phyloP scores from a whole-genome alignment of 1,140 invertebrate species.

The Lanistes nyassanus region DNA sequence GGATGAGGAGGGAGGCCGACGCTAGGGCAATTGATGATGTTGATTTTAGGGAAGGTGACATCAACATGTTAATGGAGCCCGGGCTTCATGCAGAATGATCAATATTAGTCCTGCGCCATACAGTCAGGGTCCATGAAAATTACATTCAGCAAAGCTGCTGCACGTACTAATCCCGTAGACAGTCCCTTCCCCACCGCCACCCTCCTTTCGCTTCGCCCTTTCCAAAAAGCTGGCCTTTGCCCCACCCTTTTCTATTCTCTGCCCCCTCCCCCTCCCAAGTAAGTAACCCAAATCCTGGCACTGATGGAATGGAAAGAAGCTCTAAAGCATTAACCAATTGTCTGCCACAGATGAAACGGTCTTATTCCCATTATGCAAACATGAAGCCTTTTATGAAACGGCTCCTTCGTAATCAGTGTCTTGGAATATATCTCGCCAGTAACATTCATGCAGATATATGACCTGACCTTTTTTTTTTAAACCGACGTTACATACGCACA shows the following conservation, averaged over 20 bases:
- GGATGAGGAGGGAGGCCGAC: neutral
- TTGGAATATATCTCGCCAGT: no score
- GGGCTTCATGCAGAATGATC: no score
- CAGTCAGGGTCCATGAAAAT: conserved; percentile 8
- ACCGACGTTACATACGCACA: no score
- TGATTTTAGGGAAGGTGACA: conserved; percentile 12
- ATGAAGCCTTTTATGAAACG: no score
- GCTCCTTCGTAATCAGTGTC: no score
- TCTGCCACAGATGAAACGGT: no score
- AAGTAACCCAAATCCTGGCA: no score
- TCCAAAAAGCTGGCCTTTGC: neutral
- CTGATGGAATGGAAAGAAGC: no score
- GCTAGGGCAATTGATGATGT: conserved; percentile 9
- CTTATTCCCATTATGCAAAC: no score
- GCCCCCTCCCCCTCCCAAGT: neutral
- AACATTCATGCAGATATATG: no score
- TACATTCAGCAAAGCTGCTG: conserved; percentile 13
- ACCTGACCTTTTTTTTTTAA: no score
- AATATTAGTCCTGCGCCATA: neutral
- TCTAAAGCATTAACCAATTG: no score
- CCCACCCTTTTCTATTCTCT: conserved; percentile 13
- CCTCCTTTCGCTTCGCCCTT: neutral
- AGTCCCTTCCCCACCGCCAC: neutral
- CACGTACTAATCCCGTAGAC: conserved; percentile 9
- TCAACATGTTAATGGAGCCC: conserved; percentile 8